phyloP scores from a whole-genome alignment of 2,797 vertebrate genomes.

The Cheracebus regulus region DNA sequence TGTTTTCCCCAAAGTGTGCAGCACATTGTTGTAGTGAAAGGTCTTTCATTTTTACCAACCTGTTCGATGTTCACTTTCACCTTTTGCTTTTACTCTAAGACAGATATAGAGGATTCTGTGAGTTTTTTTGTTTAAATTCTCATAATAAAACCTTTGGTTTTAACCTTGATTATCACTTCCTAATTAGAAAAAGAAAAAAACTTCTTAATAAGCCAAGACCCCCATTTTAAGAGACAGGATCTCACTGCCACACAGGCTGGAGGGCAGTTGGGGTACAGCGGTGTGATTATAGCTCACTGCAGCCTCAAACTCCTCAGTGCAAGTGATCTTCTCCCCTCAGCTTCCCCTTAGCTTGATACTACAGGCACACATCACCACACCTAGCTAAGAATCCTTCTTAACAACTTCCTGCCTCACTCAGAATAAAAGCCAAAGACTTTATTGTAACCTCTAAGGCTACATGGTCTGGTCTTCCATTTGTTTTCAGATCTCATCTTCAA shows the following conservation, averaged over 20 bases:
- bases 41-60: background rate
- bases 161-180: background rate
- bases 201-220: background rate
- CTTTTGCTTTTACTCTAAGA: conserved; percentile 2
- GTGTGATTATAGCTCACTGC: background rate
- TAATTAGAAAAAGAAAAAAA: background rate
- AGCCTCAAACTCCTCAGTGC: background rate
- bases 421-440: background rate
- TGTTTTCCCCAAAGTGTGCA: background rate
- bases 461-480: background rate
- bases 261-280: background rate
- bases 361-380: background rate
- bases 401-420: background rate
- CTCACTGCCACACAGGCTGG: background rate
- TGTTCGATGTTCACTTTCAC: background rate
- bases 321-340: background rate
- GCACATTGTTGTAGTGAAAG: background rate
- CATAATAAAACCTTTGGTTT: background rate
- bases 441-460: background rate
- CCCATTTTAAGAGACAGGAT: background rate
- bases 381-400: background rate
- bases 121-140: background rate
- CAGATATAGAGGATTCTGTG: background rate
- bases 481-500: background rate
- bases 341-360: background rate